phyloP scores from a whole-genome alignment of 2,113 vertebrate genomes.

The Pygoscelis adeliae region DNA sequence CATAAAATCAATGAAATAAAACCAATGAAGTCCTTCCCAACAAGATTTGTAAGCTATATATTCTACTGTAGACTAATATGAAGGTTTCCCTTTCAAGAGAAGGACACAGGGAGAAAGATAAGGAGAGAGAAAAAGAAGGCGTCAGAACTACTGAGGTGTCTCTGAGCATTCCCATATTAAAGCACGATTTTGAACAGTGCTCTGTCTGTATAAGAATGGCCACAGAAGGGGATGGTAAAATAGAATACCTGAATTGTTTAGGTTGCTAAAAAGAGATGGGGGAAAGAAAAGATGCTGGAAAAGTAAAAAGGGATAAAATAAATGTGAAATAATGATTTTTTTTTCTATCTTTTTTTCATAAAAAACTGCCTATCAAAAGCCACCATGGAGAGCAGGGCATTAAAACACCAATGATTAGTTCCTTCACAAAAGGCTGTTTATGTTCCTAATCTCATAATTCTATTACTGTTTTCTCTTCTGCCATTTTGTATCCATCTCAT shows the following conservation, averaged over 20 bases:
- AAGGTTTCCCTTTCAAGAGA: neutral
- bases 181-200: neutral
- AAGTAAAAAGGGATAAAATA: neutral
- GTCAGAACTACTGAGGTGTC: neutral
- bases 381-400: neutral
- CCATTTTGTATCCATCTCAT: neutral
- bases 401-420: neutral
- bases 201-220: neutral
- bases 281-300: neutral
- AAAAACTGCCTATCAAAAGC: neutral
- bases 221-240: neutral
- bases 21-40: neutral
- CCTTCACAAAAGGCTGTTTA: neutral
- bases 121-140: neutral
- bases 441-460: neutral
- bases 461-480: accelerated
- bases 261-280: neutral
- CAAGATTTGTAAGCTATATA: neutral
- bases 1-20: neutral
- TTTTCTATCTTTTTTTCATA: neutral
- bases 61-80: neutral
- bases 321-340: neutral
- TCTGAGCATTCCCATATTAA: neutral
- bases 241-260: neutral
- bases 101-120: neutral